A percentile compares a stretch with the other conserved stretches of the same genome.
Conservation (phyloP, 2,888 invertebrate species). For the Lasioglossum lativentre region DNA sequence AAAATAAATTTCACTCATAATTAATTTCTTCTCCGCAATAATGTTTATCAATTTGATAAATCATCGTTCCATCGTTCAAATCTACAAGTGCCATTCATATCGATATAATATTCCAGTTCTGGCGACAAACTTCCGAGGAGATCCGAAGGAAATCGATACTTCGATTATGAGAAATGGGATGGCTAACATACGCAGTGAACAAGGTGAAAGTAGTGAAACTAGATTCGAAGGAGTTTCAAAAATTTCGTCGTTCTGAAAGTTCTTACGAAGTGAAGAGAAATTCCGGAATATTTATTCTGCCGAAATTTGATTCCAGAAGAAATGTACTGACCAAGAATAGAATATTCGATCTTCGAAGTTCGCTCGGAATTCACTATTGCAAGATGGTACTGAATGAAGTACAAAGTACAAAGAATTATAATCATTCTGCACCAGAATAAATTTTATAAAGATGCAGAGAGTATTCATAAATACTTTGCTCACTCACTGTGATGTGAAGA, state of each 20-base stretch:
- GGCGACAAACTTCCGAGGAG: neutral
- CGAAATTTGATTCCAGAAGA: no score
- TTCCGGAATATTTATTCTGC: neutral
- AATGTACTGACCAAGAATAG: no score
- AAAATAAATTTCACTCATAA: no score
- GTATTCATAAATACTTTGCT: no score
- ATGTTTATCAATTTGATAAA: neutral
- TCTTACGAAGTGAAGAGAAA: neutral
- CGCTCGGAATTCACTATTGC: no score
- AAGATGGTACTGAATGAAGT: no score
- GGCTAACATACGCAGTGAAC: neutral
- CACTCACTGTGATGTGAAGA: no score
- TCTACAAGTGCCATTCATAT: neutral
- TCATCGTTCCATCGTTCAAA: no score
- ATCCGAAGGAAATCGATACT: slow-evolving; percentile 10
- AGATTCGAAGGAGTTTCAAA: neutral
- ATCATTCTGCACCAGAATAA: no score
- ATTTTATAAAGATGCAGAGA: no score
- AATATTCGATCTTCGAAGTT: neutral
- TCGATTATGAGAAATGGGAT: slow-evolving; percentile 26
- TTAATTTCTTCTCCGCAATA: no score
- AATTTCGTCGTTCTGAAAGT: neutral
- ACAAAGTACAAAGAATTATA: no score
- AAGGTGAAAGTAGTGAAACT: slow-evolving; percentile 16
- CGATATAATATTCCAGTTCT: neutral